A percentile compares a stretch with the other conserved stretches of the same genome.
Evolutionary conservation across 2,797 vertebrate genomes (phyloP).

Genomic region (Serranus cabrilla): DNA sequence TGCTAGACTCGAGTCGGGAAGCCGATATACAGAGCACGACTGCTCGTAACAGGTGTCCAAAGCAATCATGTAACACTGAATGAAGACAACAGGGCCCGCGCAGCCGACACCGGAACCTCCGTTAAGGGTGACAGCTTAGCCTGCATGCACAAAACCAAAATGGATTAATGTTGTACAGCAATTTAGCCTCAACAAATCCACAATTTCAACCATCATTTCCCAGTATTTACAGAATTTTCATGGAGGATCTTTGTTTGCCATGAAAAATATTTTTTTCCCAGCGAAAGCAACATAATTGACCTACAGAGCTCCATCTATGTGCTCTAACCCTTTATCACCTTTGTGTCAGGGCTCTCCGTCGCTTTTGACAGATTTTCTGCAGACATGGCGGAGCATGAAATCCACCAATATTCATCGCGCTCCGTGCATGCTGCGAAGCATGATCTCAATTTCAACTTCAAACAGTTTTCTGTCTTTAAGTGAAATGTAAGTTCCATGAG

Average conservation of each 20-base stretch:
- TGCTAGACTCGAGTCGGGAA: slow-evolving; percentile 27
- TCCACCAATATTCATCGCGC: slow-evolving; percentile 38
- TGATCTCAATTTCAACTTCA: slow-evolving; percentile 44
- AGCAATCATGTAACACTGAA: slow-evolving; percentile 29
- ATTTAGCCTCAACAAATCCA: slow-evolving; percentile 7
- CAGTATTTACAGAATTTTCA: neutral
- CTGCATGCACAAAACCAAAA: neutral
- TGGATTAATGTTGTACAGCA: slow-evolving; percentile 11
- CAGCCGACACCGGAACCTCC: neutral
- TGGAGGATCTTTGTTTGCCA: neutral
- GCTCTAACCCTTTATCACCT: slow-evolving; percentile 9
- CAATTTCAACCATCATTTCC: neutral
- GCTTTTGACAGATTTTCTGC: slow-evolving; percentile 18
- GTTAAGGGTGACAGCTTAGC: neutral
- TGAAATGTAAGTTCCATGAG: slow-evolving; percentile 17
- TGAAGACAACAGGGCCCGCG: slow-evolving; percentile 14
- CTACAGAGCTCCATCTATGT: neutral
- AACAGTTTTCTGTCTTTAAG: slow-evolving; percentile 22
- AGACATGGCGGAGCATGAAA: slow-evolving; percentile 58
- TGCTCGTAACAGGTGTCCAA: slow-evolving; percentile 48
- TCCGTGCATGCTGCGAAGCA: slow-evolving; percentile 13
- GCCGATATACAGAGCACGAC: slow-evolving; percentile 21
- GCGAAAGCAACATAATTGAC: neutral
- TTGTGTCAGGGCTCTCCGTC: slow-evolving; percentile 27
- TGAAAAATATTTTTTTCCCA: neutral